Evolutionary conservation across 2,113 vertebrate genomes (phyloP).

Genomic region (Pipa parva): DNA sequence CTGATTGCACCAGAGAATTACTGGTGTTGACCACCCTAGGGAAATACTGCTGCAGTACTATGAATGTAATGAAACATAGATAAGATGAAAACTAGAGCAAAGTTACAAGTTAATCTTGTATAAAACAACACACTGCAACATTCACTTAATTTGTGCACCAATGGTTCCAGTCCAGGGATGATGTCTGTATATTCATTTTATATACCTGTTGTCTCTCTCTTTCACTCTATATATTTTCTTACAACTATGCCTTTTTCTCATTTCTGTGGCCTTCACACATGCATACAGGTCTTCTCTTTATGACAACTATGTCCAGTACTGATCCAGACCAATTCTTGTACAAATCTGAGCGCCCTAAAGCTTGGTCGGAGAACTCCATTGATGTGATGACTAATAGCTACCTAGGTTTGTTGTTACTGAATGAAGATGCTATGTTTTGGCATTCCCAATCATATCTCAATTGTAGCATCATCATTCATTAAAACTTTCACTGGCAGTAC

Average conservation of each 20-base stretch:
- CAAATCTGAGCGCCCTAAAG: constrained; percentile 68
- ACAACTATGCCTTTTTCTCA: not conserved
- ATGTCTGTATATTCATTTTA: not conserved
- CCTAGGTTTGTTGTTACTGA: constrained; percentile 71
- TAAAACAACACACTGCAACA: no score
- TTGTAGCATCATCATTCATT: constrained; percentile 9
- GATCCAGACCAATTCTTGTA: constrained; percentile 74
- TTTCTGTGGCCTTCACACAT: not conserved
- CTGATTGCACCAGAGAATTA: no score
- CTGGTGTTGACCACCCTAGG: no score
- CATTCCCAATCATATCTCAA: not conserved
- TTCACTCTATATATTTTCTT: not conserved
- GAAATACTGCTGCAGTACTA: no score
- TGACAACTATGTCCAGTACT: constrained; percentile 72
- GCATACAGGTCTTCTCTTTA: constrained; percentile 71
- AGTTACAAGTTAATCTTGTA: no score
- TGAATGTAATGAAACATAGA: no score
- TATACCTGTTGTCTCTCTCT: not conserved
- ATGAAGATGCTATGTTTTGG: constrained; percentile 2
- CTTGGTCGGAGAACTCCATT: constrained; percentile 52
- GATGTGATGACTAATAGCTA: constrained; percentile 78
- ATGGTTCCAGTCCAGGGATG: no score
- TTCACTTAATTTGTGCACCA: no score
- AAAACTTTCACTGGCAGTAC: constrained; percentile 45
- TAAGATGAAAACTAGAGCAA: no score